Evolutionary conservation across 2,113 vertebrate genomes (phyloP).

Genomic region (Anser cygnoides): DNA sequence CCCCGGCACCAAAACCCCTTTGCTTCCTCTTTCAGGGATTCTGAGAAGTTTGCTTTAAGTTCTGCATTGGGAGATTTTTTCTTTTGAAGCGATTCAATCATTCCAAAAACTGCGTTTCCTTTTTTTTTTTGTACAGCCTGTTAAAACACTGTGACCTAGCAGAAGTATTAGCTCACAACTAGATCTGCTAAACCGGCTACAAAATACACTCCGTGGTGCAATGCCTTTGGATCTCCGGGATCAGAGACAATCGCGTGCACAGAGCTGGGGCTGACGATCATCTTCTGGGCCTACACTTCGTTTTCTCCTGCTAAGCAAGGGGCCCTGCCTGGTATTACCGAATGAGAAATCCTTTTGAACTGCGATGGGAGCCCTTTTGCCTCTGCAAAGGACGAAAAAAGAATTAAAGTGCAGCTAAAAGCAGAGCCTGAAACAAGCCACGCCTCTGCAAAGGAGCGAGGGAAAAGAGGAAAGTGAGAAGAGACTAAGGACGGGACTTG

Average conservation of each 20-base stretch:
- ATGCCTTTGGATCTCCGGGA: not conserved
- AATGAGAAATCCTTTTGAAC: not conserved
- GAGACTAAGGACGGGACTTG: not conserved
- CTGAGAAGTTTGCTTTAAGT: conserved; percentile 27
- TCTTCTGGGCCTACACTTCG: not conserved
- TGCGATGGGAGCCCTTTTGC: not conserved
- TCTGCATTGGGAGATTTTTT: not conserved
- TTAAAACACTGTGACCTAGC: not conserved
- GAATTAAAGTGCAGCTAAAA: not conserved
- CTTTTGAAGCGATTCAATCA: not conserved
- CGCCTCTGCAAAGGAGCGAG: not conserved
- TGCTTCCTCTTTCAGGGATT: conserved; percentile 8
- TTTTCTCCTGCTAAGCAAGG: not conserved
- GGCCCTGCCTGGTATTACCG: not conserved
- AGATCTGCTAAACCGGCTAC: not conserved
- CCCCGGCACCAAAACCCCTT: not conserved
- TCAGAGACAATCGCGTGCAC: not conserved
- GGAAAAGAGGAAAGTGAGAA: not conserved
- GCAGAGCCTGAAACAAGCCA: not conserved
- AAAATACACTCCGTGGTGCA: not conserved
- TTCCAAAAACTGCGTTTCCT: conserved; percentile 20
- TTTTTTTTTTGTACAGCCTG: not conserved
- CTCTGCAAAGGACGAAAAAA: not conserved
- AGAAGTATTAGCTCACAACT: not conserved
- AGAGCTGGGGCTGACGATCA: not conserved